These are phyloP conservation scores for Ammospiza maritima DNA, from an alignment of 2,797 vertebrate genomes.

Conservation along the genomic window DNA sequence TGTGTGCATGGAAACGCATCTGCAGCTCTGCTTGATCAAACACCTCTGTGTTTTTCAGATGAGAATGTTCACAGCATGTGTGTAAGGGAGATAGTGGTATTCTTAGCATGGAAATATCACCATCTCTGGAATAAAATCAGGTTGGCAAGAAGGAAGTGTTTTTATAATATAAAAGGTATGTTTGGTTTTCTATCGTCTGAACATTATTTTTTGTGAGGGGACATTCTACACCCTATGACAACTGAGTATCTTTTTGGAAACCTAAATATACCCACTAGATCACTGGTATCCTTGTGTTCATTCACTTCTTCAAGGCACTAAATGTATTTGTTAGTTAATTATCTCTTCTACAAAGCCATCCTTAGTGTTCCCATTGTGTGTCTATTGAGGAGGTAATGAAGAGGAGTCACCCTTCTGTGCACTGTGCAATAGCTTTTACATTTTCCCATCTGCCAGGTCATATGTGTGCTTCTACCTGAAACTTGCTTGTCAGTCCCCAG, in stretches of 20 bases:
- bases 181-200: not conserved
- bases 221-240: not conserved
- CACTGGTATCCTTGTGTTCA: not conserved
- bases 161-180: not conserved
- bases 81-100: not conserved
- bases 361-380: not conserved
- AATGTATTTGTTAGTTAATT: not conserved
- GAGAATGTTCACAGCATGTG: not conserved
- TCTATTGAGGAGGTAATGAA: not conserved
- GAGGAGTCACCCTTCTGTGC: not conserved
- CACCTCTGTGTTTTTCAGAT: not conserved
- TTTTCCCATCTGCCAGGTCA: not conserved
- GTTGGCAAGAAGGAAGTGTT: not conserved
- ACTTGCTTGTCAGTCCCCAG: not conserved
- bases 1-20: not conserved
- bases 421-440: not conserved
- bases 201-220: not conserved
- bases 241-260: not conserved
- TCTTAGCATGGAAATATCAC: not conserved
- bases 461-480: not conserved
- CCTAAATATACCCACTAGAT: not conserved
- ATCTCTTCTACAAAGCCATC: not conserved
- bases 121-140: not conserved
- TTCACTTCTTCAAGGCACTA: not conserved
- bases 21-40: not conserved